Conservation (phyloP, 1,140 invertebrate species). For the Listronotus oregonensis region DNA sequence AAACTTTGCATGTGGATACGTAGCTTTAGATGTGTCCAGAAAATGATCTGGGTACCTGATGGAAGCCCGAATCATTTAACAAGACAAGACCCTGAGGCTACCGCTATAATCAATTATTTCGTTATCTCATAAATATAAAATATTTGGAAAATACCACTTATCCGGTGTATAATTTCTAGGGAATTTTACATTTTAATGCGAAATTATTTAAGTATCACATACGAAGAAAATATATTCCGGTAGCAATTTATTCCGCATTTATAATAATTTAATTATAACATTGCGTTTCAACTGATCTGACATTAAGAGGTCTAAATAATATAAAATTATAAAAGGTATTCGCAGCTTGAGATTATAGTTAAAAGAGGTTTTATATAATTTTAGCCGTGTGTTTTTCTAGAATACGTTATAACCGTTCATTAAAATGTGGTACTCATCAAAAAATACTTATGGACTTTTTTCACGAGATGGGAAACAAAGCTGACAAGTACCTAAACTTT, state of each 20-base stretch:
- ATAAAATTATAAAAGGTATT: constrained; percentile 7
- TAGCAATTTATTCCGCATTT: constrained; percentile 16
- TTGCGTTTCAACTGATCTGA: not conserved
- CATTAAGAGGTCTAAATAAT: constrained; percentile 12
- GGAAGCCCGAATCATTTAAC: too few species aligned
- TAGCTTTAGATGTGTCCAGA: too few species aligned
- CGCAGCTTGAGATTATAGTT: not conserved
- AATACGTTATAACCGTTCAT: too few species aligned
- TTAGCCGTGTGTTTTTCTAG: too few species aligned
- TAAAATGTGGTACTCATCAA: too few species aligned
- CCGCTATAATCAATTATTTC: not conserved
- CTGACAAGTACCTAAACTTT: too few species aligned
- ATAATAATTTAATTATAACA: constrained; percentile 14
- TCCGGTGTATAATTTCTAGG: constrained; percentile 1
- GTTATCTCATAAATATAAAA: constrained; percentile 6
- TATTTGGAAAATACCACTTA: constrained; percentile 12
- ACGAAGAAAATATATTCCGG: constrained; percentile 11
- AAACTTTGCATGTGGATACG: too few species aligned
- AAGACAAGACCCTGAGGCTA: too few species aligned
- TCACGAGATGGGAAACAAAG: too few species aligned
- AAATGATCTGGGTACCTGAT: too few species aligned
- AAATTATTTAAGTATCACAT: constrained; percentile 2
- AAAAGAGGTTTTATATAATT: too few species aligned
- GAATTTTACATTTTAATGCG: constrained; percentile 7
- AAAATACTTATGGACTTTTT: too few species aligned